Evolutionary conservation across 2,888 invertebrate species (phyloP).

Genomic region (Drosophila prolongata): DNA sequence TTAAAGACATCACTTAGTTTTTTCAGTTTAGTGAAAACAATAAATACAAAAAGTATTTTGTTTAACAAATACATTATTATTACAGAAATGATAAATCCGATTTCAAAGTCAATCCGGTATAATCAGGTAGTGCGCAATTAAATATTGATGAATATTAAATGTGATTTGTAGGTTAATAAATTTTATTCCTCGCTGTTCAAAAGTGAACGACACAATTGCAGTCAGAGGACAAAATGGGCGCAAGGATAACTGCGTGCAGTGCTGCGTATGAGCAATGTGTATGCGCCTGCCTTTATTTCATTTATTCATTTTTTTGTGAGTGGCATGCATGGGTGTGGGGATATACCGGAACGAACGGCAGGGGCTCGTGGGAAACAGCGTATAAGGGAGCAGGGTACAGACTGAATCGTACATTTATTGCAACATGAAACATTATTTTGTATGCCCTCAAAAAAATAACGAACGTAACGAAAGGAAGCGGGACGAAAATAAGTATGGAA

Average conservation of each 20-base stretch:
- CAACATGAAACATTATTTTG: slow-evolving; percentile 79
- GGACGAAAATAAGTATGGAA: slow-evolving; percentile 24
- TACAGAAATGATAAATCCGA: not conserved
- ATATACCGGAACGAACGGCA: slow-evolving; percentile 22
- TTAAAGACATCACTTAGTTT: too few species aligned
- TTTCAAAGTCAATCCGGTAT: not conserved
- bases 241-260: slow-evolving; percentile 75
- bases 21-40: too few species aligned
- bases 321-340: slow-evolving; percentile 53
- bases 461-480: slow-evolving; percentile 21
- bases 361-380: not conserved
- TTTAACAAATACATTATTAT: too few species aligned
- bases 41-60: too few species aligned
- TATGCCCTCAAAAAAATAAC: slow-evolving; percentile 71
- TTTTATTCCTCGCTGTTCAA: slow-evolving; percentile 56
- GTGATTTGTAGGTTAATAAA: slow-evolving; percentile 38
- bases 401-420: slow-evolving; percentile 72
- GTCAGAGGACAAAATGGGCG: slow-evolving; percentile 58
- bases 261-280: slow-evolving; percentile 72
- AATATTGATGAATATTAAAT: slow-evolving; percentile 35
- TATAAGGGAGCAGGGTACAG: slow-evolving; percentile 16
- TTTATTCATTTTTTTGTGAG: slow-evolving; percentile 43
- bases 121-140: not conserved
- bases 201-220: slow-evolving; percentile 43
- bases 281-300: slow-evolving; percentile 31